These are phyloP conservation scores for Gadus chalcogrammus DNA, from an alignment of 2,113 vertebrate species.

Conservation along the genomic window DNA sequence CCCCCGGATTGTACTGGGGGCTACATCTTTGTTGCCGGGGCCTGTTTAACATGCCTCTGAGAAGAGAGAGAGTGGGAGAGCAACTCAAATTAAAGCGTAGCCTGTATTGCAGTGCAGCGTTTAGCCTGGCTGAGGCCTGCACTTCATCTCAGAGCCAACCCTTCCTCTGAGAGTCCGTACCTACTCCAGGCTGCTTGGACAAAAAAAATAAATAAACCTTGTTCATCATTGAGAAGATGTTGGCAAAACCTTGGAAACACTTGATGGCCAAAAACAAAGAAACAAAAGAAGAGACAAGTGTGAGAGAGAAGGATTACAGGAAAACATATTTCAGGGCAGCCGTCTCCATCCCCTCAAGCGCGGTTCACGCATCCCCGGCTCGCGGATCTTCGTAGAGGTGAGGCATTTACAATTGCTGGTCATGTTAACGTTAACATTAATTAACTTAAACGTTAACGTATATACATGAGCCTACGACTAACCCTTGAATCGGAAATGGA, in stretches of 20 bases:
- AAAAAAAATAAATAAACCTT: conserved; percentile 35
- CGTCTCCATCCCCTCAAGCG: too few species aligned
- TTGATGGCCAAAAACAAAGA: conserved; percentile 41
- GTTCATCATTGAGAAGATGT: conserved; percentile 59
- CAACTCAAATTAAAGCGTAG: conserved; percentile 35
- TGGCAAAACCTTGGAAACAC: conserved; percentile 54
- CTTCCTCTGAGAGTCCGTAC: conserved; percentile 48
- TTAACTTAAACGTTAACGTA: too few species aligned
- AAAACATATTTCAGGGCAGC: neutral
- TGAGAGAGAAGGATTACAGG: conserved; percentile 15
- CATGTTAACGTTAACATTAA: too few species aligned
- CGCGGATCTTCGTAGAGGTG: conserved; percentile 4
- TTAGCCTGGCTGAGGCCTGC: conserved; percentile 31
- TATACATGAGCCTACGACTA: too few species aligned
- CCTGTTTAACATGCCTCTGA: conserved; percentile 11
- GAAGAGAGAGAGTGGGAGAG: conserved; percentile 31
- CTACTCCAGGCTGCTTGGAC: conserved; percentile 38
- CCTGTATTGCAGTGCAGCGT: conserved; percentile 23
- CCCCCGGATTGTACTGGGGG: conserved; percentile 44
- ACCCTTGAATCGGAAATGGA: too few species aligned
- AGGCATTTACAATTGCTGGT: too few species aligned
- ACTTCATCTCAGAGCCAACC: conserved; percentile 39
- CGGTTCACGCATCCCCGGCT: too few species aligned
- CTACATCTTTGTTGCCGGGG: conserved; percentile 28
- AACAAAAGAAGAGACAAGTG: conserved; percentile 33